Evolutionary conservation across 2,113 vertebrate genomes (phyloP), one percentile per base, ranked within the genome.

Genomic region (Galbula dea): DNA sequence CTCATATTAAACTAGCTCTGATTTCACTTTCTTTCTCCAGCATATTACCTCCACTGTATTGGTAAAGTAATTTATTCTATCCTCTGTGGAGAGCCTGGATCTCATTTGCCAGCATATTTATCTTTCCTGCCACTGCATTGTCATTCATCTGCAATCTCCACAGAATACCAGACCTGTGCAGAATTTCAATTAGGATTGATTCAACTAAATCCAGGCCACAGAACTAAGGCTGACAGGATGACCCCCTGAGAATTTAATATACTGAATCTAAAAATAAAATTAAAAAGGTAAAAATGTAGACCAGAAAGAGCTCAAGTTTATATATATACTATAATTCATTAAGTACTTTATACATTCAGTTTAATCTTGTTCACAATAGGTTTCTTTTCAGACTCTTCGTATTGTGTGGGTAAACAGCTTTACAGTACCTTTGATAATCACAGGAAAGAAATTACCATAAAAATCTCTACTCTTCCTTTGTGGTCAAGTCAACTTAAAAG

Each of bases 121-220:
- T 98, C 98, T 98, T 97, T 95, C 96, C 97, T 98, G 97, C 97
- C 97, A 98, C 97, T 97, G 96, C 95, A 96, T 97, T 98, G 98
- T 97, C 98, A 98, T 98, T 98, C 98, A 98, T 97, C 97, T 97
- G 94, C 96, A 96, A 81, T 98, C 98, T 98, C 97, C 94, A 97
- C 96, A 96, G 97, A 98, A 97, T 93, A 97, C 96, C 82, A 97
- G 94, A 97, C 97, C 96, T 97, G 97, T 95, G 96, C 97, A 97
- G 98, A 98, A 98, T 98, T 98, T 98, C 97, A 98, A 98, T 98
- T 98, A 98, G 98, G 96, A 98, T 98, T 98, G 98, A 98, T 98
- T 98, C 97, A 97, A 97, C 97, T 98, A 98, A 98, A 98, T 98
- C 97, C 97, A 97, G 97, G 96, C 94, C 97, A 97, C 72, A 95